Evolutionary conservation across 2,888 invertebrate species (phyloP).

Genomic region (Amiota communis): DNA sequence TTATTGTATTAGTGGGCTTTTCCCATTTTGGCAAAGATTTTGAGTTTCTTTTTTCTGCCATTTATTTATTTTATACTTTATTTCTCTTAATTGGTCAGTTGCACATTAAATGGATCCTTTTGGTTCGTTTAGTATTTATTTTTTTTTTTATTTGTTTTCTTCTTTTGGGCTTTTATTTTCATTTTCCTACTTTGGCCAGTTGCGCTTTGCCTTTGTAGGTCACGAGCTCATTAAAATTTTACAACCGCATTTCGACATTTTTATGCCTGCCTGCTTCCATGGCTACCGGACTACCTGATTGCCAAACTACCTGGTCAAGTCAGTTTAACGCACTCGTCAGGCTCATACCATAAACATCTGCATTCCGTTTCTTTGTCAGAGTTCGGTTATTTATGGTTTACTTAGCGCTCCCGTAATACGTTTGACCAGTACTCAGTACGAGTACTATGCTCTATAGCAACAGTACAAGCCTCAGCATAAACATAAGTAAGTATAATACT

Average conservation of each 20-base stretch:
- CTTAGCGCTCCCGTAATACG: background rate
- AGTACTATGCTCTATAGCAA: too few species aligned
- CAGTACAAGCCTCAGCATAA: too few species aligned
- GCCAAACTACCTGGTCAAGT: too few species aligned
- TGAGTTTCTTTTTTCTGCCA: background rate
- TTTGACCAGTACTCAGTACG: conserved; percentile 7
- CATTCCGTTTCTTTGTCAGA: too few species aligned
- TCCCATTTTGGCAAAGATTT: background rate
- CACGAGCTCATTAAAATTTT: conserved; percentile 48
- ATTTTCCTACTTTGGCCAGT: background rate
- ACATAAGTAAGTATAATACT: too few species aligned
- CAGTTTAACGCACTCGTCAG: too few species aligned
- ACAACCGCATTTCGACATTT: conserved; percentile 34
- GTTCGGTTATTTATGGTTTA: too few species aligned
- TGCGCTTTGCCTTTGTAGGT: conserved; percentile 35
- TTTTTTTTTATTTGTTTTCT: background rate
- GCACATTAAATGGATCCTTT: conserved; percentile 1
- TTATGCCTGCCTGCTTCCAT: conserved; percentile 3
- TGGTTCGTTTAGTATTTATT: background rate
- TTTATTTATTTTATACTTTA: background rate
- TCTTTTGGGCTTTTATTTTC: background rate
- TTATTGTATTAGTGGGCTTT: background rate
- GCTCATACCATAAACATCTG: too few species aligned
- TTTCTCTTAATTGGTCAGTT: background rate
- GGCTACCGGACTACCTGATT: background rate